Conservation (phyloP, 1,140 invertebrate genomes). For the Eupristina koningsbergeri region DNA sequence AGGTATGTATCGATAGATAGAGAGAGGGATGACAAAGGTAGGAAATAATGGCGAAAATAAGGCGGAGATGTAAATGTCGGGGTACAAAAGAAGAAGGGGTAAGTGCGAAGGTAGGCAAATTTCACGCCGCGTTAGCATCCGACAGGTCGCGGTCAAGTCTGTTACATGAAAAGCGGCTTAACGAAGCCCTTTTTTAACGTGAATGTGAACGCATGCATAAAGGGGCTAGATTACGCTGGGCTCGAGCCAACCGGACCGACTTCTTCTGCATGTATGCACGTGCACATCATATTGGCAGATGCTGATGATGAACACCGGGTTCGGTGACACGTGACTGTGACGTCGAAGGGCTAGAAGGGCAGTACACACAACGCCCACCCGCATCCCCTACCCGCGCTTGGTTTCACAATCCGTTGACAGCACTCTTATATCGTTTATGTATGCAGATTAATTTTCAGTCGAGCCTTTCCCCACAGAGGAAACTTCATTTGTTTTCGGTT, state of each 20-base stretch:
- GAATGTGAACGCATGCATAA: neutral
- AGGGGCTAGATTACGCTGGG: conserved; percentile 53
- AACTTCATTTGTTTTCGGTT: too few species aligned
- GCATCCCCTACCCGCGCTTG: too few species aligned
- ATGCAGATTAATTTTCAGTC: too few species aligned
- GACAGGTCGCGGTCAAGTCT: conserved; percentile 58
- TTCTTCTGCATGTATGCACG: conserved; percentile 4
- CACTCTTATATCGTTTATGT: too few species aligned
- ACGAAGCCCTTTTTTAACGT: conserved; percentile 59
- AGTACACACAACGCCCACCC: too few species aligned
- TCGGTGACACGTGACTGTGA: conserved; percentile 54
- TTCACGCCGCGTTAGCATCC: conserved; percentile 56
- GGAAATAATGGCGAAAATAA: neutral
- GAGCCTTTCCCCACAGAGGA: too few species aligned
- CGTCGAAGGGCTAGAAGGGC: too few species aligned
- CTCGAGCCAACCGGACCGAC: conserved; percentile 40
- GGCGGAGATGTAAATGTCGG: neutral
- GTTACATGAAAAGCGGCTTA: conserved; percentile 68
- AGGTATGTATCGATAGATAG: too few species aligned
- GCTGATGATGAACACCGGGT: neutral
- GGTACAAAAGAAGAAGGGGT: too few species aligned
- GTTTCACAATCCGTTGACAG: too few species aligned
- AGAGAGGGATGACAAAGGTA: neutral
- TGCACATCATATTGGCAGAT: neutral
- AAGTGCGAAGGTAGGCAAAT: conserved; percentile 50